A percentile compares a stretch with the other conserved stretches of the same genome.
Conservation (phyloP, 2,113 vertebrate genomes). For the Neolamprologus longior region DNA sequence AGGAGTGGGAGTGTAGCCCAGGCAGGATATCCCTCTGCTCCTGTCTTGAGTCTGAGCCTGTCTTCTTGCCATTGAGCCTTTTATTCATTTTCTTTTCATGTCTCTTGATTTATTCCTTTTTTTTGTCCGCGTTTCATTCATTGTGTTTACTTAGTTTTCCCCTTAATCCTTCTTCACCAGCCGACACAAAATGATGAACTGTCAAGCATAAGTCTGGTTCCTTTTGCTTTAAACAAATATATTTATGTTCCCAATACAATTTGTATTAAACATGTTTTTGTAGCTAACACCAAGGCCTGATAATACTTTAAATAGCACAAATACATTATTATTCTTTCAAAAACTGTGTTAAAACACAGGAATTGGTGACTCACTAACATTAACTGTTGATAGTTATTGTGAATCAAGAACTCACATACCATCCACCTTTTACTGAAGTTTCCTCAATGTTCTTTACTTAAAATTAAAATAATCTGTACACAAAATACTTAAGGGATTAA, state of each 20-base stretch:
- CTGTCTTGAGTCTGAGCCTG: background rate
- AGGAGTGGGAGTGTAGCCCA: constrained; percentile 15
- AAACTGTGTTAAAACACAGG: background rate
- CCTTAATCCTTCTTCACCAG: background rate
- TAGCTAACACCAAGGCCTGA: background rate
- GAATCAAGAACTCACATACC: background rate
- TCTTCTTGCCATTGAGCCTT: background rate
- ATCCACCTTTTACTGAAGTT: background rate
- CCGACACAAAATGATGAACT: background rate
- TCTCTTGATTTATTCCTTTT: background rate
- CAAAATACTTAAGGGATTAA: background rate
- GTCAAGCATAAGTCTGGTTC: background rate
- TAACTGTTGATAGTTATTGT: background rate
- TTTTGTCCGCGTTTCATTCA: background rate
- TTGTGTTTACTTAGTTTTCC: background rate
- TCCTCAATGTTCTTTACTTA: background rate
- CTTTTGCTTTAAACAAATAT: background rate
- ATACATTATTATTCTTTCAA: background rate
- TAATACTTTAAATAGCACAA: background rate
- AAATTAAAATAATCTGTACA: background rate
- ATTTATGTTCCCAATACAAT: background rate
- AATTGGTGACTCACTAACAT: background rate
- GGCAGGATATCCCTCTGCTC: constrained; percentile 22
- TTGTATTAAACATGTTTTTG: background rate
- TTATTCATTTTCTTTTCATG: background rate